These are phyloP conservation scores for Leuctra nigra DNA, from an alignment of 2,888 invertebrate genomes.

Conservation along the genomic window DNA sequence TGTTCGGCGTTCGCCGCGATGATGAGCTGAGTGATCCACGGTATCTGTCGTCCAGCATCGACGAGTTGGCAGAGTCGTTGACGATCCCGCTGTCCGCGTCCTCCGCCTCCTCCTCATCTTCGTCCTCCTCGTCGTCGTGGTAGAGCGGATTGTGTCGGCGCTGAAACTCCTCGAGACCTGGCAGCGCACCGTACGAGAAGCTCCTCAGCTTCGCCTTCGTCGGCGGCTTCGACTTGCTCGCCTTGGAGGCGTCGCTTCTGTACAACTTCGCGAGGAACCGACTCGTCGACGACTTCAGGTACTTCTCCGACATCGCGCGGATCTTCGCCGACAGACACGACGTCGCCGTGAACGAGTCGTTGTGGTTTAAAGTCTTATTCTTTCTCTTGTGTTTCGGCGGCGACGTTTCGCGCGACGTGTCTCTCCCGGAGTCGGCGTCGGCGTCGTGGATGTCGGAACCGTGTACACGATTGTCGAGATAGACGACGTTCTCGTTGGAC, in stretches of 20 bases:
- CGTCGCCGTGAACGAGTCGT: slow-evolving; percentile 37
- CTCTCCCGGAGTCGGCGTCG: slow-evolving; percentile 15
- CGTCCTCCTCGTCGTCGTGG: slow-evolving; percentile 45
- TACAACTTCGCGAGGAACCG: slow-evolving; percentile 62
- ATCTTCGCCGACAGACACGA: slow-evolving; percentile 63
- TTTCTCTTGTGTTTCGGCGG: slow-evolving; percentile 32
- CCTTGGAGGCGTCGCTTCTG: slow-evolving; percentile 32
- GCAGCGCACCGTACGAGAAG: slow-evolving; percentile 67
- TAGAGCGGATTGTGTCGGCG: slow-evolving; percentile 50
- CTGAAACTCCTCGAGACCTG: slow-evolving; percentile 63
- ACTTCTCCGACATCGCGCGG: slow-evolving; percentile 65
- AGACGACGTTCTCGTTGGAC: slow-evolving; percentile 25
- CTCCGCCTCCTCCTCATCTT: slow-evolving; percentile 34
- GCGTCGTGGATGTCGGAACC: neutral
- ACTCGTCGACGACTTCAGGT: slow-evolving; percentile 62
- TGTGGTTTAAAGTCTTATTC: slow-evolving; percentile 28
- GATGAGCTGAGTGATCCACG: slow-evolving; percentile 49
- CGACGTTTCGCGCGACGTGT: slow-evolving; percentile 29
- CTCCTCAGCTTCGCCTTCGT: slow-evolving; percentile 48
- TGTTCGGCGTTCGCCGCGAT: slow-evolving; percentile 38
- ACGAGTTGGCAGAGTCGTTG: slow-evolving; percentile 63
- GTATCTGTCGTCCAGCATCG: slow-evolving; percentile 50
- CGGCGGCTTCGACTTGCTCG: neutral
- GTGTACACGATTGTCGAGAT: slow-evolving; percentile 12
- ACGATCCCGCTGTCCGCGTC: slow-evolving; percentile 72